Conservation (phyloP, 2,113 vertebrate genomes). For the Tupaia tana region DNA sequence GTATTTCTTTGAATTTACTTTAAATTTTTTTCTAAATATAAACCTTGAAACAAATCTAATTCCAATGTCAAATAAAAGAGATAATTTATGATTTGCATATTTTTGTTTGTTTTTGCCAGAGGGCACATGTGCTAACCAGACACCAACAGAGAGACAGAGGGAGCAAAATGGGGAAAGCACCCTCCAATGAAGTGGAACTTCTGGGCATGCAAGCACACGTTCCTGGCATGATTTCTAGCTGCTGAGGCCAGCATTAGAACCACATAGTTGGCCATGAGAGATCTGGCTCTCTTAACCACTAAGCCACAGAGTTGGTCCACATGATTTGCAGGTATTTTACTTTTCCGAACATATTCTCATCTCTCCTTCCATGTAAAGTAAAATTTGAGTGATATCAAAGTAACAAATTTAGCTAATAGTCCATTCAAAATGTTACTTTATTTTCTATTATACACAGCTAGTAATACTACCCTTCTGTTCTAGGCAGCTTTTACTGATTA, state of each 20-base stretch:
- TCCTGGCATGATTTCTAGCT: too few species aligned
- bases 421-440: constrained; percentile 7
- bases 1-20: constrained; percentile 45
- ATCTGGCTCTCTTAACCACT: too few species aligned
- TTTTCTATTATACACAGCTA: constrained; percentile 14
- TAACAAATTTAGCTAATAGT: background rate
- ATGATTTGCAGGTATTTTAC: constrained; percentile 29
- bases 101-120: background rate
- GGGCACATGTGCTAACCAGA: too few species aligned
- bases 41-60: constrained; percentile 23
- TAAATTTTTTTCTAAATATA: constrained; percentile 57
- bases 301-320: too few species aligned
- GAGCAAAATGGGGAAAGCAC: too few species aligned
- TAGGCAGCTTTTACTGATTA: constrained; percentile 34
- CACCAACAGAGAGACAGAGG: too few species aligned
- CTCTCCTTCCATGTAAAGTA: constrained; percentile 42
- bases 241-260: too few species aligned
- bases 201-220: too few species aligned
- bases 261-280: too few species aligned
- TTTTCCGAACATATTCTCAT: constrained; percentile 53
- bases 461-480: constrained; percentile 37
- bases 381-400: constrained; percentile 51
- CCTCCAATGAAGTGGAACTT: too few species aligned
- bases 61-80: constrained; percentile 23
- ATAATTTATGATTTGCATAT: constrained; percentile 36